phyloP scores from a whole-genome alignment of 2,797 vertebrate genomes.

The Gymnocypris eckloni region DNA sequence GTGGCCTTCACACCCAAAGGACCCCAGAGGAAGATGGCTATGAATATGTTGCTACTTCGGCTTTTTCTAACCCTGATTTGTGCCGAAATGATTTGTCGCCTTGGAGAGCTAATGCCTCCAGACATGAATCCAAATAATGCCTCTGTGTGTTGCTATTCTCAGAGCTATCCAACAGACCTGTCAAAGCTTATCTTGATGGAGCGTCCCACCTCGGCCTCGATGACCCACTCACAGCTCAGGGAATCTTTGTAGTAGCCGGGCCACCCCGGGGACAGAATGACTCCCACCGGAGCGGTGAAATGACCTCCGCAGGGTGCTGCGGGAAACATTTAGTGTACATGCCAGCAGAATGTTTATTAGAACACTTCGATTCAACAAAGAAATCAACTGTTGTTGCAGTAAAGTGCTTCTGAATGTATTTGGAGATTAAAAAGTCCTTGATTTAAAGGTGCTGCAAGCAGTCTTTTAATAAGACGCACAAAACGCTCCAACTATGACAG shows the following conservation, averaged over 20 bases:
- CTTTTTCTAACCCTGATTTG: background rate
- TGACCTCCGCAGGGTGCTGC: conserved; percentile 87
- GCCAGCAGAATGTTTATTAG: background rate
- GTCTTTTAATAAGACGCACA: background rate
- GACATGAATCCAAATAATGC: conserved; percentile 26
- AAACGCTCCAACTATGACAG: background rate
- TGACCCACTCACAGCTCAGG: conserved; percentile 91
- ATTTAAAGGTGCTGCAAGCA: background rate
- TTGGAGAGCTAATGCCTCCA: conserved; percentile 15
- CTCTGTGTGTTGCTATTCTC: conserved; percentile 22
- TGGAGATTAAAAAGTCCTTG: background rate
- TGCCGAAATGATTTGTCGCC: background rate
- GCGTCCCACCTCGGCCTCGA: conserved; percentile 88
- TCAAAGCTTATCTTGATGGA: conserved; percentile 93
- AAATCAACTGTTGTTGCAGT: background rate
- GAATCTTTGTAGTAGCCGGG: conserved; percentile 92
- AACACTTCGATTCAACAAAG: too few relatives aligned
- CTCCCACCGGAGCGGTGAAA: conserved; percentile 86
- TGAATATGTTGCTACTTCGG: background rate
- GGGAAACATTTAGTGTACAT: background rate
- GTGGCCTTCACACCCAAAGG: conserved; percentile 13
- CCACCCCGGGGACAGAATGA: conserved; percentile 90
- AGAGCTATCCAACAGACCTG: conserved; percentile 76
- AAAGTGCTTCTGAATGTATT: background rate
- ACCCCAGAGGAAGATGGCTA: background rate